Evolutionary conservation across 1,140 invertebrate species (phyloP).

Genomic region (Drosophila murphyi): DNA sequence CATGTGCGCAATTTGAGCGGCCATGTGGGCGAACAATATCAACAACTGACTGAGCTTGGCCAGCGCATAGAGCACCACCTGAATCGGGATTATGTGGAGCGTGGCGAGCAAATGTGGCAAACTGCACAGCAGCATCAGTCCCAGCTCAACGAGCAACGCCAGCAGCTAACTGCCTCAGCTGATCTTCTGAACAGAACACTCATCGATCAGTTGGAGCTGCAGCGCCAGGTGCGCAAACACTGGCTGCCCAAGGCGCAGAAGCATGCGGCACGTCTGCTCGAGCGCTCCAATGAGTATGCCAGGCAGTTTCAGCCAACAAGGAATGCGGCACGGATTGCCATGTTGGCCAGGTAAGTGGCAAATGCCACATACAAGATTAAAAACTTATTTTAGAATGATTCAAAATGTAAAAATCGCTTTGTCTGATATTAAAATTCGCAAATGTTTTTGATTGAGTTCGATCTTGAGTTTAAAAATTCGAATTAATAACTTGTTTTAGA

Average conservation of each 20-base stretch:
- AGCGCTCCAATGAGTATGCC: conserved; percentile 87
- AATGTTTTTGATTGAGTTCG: too few species aligned
- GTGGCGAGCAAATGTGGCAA: conserved; percentile 51
- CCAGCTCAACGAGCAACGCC: conserved; percentile 46
- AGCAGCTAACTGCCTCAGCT: conserved; percentile 40
- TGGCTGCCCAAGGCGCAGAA: conserved; percentile 86
- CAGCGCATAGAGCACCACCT: conserved; percentile 50
- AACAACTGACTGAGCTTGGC: conserved; percentile 52
- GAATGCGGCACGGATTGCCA: conserved; percentile 79
- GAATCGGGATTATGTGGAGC: conserved; percentile 55
- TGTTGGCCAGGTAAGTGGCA: conserved; percentile 83
- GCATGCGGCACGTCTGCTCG: conserved; percentile 88
- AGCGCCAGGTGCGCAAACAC: conserved; percentile 74
- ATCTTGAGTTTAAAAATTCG: too few species aligned
- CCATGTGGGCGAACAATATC: conserved; percentile 61
- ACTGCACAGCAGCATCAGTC: conserved; percentile 36
- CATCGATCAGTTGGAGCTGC: conserved; percentile 52
- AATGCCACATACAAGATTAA: background rate
- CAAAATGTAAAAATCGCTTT: too few species aligned
- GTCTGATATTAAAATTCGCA: too few species aligned
- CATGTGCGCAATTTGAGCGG: conserved; percentile 81
- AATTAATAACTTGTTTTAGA: too few species aligned
- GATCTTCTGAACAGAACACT: conserved; percentile 61
- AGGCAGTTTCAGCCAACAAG: conserved; percentile 82
- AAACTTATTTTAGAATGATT: too few species aligned